These are phyloP conservation scores for Pandemis corylana DNA, from an alignment of 2,888 invertebrate genomes.

Conservation along the genomic window DNA sequence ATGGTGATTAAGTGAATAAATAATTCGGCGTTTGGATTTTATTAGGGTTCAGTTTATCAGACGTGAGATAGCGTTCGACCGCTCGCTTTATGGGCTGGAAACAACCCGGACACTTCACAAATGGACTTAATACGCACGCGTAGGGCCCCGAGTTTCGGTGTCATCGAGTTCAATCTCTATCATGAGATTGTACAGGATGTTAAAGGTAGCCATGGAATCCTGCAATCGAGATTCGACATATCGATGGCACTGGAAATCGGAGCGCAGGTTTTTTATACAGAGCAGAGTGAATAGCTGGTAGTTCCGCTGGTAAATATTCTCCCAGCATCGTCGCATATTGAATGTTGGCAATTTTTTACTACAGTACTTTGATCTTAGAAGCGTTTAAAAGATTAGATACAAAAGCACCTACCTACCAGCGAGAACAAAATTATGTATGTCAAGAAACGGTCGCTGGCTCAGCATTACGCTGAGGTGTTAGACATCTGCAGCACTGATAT, in stretches of 20 bases:
- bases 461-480: too few species aligned
- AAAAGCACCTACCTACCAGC: too few species aligned
- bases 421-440: too few species aligned
- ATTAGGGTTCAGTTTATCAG: conserved; percentile 30
- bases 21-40: conserved; percentile 17
- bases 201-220: neutral
- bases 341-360: too few species aligned
- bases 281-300: neutral
- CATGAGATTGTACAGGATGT: neutral
- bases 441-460: too few species aligned
- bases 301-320: too few species aligned
- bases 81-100: conserved; percentile 34
- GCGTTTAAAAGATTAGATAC: too few species aligned
- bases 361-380: too few species aligned
- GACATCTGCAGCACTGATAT: too few species aligned
- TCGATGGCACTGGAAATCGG: neutral
- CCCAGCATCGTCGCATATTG: too few species aligned
- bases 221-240: neutral
- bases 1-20: conserved; percentile 33
- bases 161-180: neutral
- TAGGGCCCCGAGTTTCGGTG: neutral
- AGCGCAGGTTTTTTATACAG: neutral
- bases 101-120: conserved; percentile 25
- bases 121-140: neutral
- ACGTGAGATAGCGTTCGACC: conserved; percentile 9